A percentile compares a stretch with the other conserved stretches of the same genome.
Evolutionary conservation across 1,140 invertebrate species (phyloP).

Genomic region (Camponotus floridanus): DNA sequence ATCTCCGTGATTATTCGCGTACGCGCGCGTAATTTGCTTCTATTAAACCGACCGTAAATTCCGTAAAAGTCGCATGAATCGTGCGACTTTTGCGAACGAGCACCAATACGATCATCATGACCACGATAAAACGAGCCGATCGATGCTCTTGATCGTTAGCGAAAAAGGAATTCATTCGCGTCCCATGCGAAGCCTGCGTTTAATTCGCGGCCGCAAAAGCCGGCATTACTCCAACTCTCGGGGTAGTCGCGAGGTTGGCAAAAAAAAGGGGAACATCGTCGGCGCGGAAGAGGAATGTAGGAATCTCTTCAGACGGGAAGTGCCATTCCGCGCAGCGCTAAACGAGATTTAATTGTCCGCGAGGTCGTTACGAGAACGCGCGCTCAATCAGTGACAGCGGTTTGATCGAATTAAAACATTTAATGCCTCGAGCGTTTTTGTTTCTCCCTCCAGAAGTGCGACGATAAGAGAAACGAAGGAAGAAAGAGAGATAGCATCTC

Average conservation of each 20-base stretch:
- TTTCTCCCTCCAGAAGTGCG: too few relatives aligned
- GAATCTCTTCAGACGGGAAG: slow-evolving; percentile 33
- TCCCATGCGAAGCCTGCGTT: slow-evolving; percentile 2
- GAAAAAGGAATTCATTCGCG: slow-evolving; percentile 25
- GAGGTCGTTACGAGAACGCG: slow-evolving; percentile 34
- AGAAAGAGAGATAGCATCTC: background rate
- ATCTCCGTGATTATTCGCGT: slow-evolving; percentile 46
- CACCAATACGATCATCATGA: background rate
- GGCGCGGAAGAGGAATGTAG: slow-evolving; percentile 39
- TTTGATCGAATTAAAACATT: slow-evolving; percentile 53
- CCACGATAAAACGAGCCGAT: background rate
- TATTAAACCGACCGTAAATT: slow-evolving; percentile 56
- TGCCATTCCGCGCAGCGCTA: slow-evolving; percentile 31
- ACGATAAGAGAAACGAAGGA: background rate
- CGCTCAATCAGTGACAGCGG: slow-evolving; percentile 29
- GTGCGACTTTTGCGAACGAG: slow-evolving; percentile 47
- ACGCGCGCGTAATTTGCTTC: slow-evolving; percentile 52
- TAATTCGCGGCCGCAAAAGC: background rate
- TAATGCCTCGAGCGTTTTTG: background rate
- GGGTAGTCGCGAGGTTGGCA: slow-evolving; percentile 9
- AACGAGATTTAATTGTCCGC: slow-evolving; percentile 55
- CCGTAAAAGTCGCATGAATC: slow-evolving; percentile 14
- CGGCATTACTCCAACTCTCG: slow-evolving; percentile 29
- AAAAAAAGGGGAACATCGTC: slow-evolving; percentile 32
- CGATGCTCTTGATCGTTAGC: slow-evolving; percentile 20